Base-by-base conservation (phyloP, 2,113 vertebrate species). In the Perca fluviatilis region DNA sequence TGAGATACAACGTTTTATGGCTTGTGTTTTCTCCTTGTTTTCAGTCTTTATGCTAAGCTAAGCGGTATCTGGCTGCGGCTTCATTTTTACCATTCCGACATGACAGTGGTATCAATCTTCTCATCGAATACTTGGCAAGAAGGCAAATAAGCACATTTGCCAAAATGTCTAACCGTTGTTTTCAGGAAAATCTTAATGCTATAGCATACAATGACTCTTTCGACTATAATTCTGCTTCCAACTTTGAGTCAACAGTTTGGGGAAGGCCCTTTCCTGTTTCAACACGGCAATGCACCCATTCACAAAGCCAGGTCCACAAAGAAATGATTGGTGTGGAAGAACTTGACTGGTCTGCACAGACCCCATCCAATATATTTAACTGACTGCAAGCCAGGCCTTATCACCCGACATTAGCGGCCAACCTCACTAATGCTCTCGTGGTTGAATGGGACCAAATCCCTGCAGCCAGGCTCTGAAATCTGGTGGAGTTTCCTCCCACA, bases 401-500 rank as follows among this genome's bases (percentile, higher is more conserved):
- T 77, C 67, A 27, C 60, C 15, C 51, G 18, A 18, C 72, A 66
- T 72, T 43, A 60, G 51, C 49, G 51, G 11, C n/a, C 16, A 50
- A 58, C 33, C 19, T 64, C 53, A 57, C 1, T 7, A 14, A 51
- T 11, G 2, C 40, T 23, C 76, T 47, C 53, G 54, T 60, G 53
- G 47, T 15, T 72, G 23, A 40, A 27, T 67, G 25, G 51, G 40
- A 46, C n/a, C 14, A 57, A 58, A 74, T 58, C 43, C 51, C 60
- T 56, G 43, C 67, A 36, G 51, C 23, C 66, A 40, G 30, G 16
- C 19, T 54, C 12, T 25, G 11, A 66, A 23, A 60, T 36, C 50
- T 13, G 7, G 23, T 54, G 33, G 43, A 69, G 69, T 18, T n/a
- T 14, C 30, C 16, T 74, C 30, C 9, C 63, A 61, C 21, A 11